A percentile compares a stretch with the other conserved stretches of the same genome.
phyloP scores from a whole-genome alignment of 2,888 invertebrate species.

The Agrochola macilenta region DNA sequence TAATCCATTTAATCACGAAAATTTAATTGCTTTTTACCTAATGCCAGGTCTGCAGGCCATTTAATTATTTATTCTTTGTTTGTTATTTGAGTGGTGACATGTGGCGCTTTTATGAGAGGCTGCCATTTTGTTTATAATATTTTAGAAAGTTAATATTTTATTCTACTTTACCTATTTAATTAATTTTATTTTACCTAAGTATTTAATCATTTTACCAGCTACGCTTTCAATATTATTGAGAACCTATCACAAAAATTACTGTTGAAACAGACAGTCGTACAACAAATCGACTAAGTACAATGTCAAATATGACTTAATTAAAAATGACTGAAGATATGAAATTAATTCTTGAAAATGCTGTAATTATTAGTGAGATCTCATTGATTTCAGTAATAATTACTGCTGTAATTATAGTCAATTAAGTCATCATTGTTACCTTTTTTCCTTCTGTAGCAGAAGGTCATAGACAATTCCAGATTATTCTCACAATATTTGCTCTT shows the following conservation, averaged over 20 bases:
- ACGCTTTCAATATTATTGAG: background rate
- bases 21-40: constrained; percentile 63
- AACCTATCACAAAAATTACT: background rate
- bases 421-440: background rate
- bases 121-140: background rate
- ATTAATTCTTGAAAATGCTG: background rate
- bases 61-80: constrained; percentile 27
- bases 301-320: background rate
- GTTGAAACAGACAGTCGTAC: background rate
- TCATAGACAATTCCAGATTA: background rate
- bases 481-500: background rate
- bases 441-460: background rate
- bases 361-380: background rate
- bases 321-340: background rate
- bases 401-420: background rate
- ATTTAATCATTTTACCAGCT: no score
- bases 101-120: background rate
- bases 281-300: background rate
- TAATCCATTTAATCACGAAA: constrained; percentile 73
- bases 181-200: no score
- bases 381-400: background rate
- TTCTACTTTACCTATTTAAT: no score
- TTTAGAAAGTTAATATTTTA: no score
- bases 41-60: constrained; percentile 31
- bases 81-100: constrained; percentile 8